Evolutionary conservation across 2,113 vertebrate species (phyloP).

Genomic region (Xyliphius kryptos): DNA sequence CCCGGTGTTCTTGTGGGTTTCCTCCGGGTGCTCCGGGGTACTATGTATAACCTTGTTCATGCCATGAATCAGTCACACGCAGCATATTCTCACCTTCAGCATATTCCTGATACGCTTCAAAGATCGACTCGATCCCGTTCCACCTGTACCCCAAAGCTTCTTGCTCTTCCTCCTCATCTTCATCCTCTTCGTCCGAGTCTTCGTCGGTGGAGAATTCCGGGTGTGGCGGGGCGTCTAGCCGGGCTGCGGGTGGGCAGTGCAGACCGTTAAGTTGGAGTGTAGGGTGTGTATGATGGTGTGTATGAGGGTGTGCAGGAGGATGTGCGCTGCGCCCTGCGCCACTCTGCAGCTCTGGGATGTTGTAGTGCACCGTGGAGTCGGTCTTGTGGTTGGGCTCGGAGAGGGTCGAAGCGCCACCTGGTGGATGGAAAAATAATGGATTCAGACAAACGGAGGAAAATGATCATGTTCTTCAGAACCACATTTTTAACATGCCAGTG

Average conservation of each 20-base stretch:
- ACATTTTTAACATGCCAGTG: too few relatives aligned
- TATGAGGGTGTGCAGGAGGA: constrained; percentile 50
- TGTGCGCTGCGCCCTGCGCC: constrained; percentile 51
- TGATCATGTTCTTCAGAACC: too few relatives aligned
- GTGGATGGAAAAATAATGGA: neutral
- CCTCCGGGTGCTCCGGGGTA: too few relatives aligned
- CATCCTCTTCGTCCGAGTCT: constrained; percentile 69
- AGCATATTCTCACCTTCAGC: constrained; percentile 90
- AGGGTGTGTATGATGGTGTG: constrained; percentile 19
- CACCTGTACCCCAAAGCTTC: constrained; percentile 73
- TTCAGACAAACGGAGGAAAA: too few relatives aligned
- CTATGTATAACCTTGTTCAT: too few relatives aligned
- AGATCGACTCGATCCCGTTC: constrained; percentile 94
- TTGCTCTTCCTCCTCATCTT: constrained; percentile 62
- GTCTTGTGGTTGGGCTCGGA: constrained; percentile 83
- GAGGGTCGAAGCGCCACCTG: constrained; percentile 63
- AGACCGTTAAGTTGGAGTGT: constrained; percentile 78
- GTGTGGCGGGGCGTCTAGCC: constrained; percentile 55
- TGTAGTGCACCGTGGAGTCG: constrained; percentile 89
- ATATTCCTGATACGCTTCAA: constrained; percentile 97
- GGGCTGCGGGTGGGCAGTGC: constrained; percentile 59
- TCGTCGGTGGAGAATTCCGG: constrained; percentile 64
- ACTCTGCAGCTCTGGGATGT: constrained; percentile 92
- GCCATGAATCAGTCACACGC: too few relatives aligned
- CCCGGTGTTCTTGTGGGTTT: too few relatives aligned